Evolutionary conservation across 2,113 vertebrate genomes (phyloP), one percentile per base, ranked within the genome.

Genomic region (Hylia prasina): DNA sequence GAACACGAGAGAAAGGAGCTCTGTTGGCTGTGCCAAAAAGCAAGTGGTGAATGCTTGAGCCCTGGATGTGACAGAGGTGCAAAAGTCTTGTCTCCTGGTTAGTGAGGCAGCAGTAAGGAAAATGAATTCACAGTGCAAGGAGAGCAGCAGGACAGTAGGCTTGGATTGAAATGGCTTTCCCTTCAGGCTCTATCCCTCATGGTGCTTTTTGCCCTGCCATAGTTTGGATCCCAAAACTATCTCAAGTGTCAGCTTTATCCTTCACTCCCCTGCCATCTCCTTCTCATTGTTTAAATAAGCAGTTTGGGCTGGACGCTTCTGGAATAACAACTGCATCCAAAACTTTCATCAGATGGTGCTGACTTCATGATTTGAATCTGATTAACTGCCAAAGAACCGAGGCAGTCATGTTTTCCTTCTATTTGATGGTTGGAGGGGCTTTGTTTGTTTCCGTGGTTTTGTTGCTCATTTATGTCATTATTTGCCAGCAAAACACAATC

Each of bases 401-500:
- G 61, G 57, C 61, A 57, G 35, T 89, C 60, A 35, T 51, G 53
- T 87, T 54, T 87, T 51, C 31, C 79, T 81, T 51, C 13, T 28
- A 4, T 68, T 80, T 95, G 73, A 40, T 90, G 51, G 66, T 87
- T 96, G 57, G 48, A 87, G 73, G 71, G 78, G 48, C 37, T 82
- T 64, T 58, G 23, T 81, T 90, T 94, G 56, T 86, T 89, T 85
- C 91, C 1, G 6, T n/a, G 51, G 13, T 96, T 88, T 86, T 92
- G 71, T 78, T 93, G 89, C 89, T 65, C 48, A 84, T 83, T 91
- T 78, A 85, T 79, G 78, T 80, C 35, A 56, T 81, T 92, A 56
- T 95, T 96, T 86, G 82, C 87, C 56, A 96, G 92, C n/a, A 64
- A 80, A 42, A 92, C 68, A 82, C 64, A 89, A 64, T 90, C 10